Base-by-base conservation (phyloP, 2,888 invertebrate genomes). In the Psylliodes chrysocephalus region DNA sequence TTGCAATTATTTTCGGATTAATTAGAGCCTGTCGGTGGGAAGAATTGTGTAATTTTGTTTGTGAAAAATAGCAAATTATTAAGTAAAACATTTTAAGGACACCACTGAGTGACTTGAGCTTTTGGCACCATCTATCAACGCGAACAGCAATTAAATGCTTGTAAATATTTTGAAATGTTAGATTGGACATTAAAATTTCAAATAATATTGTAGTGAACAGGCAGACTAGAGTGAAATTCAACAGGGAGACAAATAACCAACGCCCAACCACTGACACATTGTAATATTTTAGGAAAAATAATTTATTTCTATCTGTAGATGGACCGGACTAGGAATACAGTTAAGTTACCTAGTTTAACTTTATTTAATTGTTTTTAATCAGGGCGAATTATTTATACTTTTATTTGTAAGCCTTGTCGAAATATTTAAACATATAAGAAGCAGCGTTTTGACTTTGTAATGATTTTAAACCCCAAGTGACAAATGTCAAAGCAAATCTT, bases 181-280 rank as follows among this genome's bases (percentile, higher is more conserved):
- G 18, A 42, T 66, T 64, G 60, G 60, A 60, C 30, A 66, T 64
- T 64, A 68, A 66, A 66, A 4, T 68, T 65, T 55, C 54, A 59
- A 68, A 65, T 64, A 62, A 64, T 64, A 64, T 22, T 35, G 14
- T 40, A 15, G 42, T 7, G 28, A 42, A 17, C 25, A 46, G 56
- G 63, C 61, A 60, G 60, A 51, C 44, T 57, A 47, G 30, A 33
- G 46, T 18, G 57, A 63, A 60, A 60, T 60, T 51, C 52, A 64
- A 68, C 57, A 46, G 46, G 60, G 53, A 65, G 61, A 69, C 67
- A 66, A 69, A 66, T 67, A 60, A 65, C 63, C 57, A 56, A 55
- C 38, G 63, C 63, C 63, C 46, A 18, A 59, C 47, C 57, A 51
- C 62, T 60, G 60, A 63, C 60, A 63, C 60, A 56, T 54, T 28